These are phyloP conservation scores for Ceramica pisi DNA, from an alignment of 2,888 invertebrate genomes.

Conservation along the genomic window DNA sequence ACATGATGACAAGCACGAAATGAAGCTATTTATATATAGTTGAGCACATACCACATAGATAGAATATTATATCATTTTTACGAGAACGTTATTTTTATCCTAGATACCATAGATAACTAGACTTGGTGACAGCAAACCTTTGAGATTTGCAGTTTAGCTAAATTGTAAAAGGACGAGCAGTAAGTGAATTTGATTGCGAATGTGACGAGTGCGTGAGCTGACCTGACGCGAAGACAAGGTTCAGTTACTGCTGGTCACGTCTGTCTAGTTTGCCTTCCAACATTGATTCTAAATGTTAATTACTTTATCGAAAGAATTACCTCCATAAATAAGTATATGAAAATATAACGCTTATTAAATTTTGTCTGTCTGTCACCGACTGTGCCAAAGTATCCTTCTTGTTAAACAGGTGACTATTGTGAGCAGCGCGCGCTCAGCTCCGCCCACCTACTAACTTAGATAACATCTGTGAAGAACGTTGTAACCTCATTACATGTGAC, in stretches of 20 bases:
- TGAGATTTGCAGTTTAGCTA: conserved; percentile 45
- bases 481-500: conserved; percentile 19
- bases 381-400: conserved; percentile 78
- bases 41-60: conserved; percentile 59
- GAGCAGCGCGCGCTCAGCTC: conserved; percentile 53
- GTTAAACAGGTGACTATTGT: conserved; percentile 57
- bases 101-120: conserved; percentile 63
- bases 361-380: conserved; percentile 76
- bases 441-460: not conserved
- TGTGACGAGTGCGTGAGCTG: not conserved
- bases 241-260: conserved; percentile 45
- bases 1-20: conserved; percentile 60
- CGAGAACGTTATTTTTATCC: conserved; percentile 65
- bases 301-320: conserved; percentile 54
- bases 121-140: conserved; percentile 68
- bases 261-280: conserved; percentile 43
- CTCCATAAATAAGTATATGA: conserved; percentile 52
- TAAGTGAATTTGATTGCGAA: conserved; percentile 30
- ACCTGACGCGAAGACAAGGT: not conserved
- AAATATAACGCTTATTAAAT: conserved; percentile 56
- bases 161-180: conserved; percentile 36
- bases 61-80: conserved; percentile 44
- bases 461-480: conserved; percentile 31
- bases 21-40: conserved; percentile 68
- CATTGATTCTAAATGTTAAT: conserved; percentile 48